These are phyloP conservation scores for Spongilla lacustris DNA, from an alignment of 37 sponge, comb jelly and placozoan species.

Conservation along the genomic window DNA sequence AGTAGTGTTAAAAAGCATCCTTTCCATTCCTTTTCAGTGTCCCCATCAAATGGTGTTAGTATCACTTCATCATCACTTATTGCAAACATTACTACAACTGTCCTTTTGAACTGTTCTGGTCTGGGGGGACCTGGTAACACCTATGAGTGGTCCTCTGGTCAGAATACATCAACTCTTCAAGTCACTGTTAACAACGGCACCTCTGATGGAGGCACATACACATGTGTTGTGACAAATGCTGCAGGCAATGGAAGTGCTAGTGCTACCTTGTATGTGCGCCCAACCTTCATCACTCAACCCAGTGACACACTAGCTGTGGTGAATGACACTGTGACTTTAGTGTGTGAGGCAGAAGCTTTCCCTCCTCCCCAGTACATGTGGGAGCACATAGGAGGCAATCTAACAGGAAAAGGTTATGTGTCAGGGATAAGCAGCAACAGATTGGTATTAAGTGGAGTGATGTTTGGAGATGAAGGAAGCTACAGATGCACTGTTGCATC, in stretches of 20 bases:
- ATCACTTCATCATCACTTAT: background rate
- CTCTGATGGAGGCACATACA: constrained; percentile 45
- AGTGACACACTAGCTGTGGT: background rate
- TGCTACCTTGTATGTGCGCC: constrained; percentile 16
- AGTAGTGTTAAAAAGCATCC: background rate
- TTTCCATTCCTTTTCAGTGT: background rate
- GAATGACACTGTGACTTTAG: constrained; percentile 13
- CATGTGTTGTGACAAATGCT: constrained; percentile 58
- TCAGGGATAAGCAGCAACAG: background rate
- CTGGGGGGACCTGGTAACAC: constrained; percentile 49
- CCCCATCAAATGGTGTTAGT: background rate
- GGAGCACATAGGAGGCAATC: constrained; percentile 22
- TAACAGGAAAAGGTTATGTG: background rate
- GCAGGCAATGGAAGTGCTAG: constrained; percentile 47
- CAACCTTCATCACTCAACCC: constrained; percentile 26
- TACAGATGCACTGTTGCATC: constrained; percentile 18
- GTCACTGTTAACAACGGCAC: background rate
- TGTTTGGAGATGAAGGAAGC: constrained; percentile 40
- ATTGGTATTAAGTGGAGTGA: background rate
- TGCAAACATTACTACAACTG: background rate
- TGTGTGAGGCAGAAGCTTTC: constrained; percentile 33
- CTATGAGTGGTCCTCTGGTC: constrained; percentile 38
- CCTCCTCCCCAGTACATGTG: constrained; percentile 39
- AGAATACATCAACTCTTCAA: background rate
- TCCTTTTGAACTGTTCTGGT: constrained; percentile 42